Evolutionary conservation across 2,113 vertebrate species (phyloP).

Genomic region (Petroica traversi): DNA sequence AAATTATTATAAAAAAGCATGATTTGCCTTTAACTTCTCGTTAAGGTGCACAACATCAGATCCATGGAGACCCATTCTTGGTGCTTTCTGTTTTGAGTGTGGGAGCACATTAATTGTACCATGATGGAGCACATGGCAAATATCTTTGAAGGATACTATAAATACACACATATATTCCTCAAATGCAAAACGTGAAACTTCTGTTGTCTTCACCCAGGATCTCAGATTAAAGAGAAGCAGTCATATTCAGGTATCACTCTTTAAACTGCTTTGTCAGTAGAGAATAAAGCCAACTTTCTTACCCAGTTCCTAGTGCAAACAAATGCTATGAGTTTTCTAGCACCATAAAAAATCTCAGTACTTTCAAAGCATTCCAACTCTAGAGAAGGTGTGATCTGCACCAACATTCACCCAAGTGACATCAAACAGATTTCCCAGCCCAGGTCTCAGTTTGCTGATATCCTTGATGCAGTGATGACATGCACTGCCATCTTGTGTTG

Average conservation of each 20-base stretch:
- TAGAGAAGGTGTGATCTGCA: neutral
- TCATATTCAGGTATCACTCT: neutral
- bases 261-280: neutral
- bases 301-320: neutral
- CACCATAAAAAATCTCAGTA: neutral
- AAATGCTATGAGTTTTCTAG: neutral
- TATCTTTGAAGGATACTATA: neutral
- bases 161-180: neutral
- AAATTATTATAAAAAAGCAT: neutral
- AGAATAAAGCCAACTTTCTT: neutral
- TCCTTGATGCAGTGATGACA: neutral
- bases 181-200: neutral
- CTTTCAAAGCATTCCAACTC: neutral
- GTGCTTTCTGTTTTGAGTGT: neutral
- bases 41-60: neutral
- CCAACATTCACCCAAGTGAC: neutral
- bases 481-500: slow-evolving; percentile 49
- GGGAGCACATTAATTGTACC: neutral
- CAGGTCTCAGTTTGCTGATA: neutral
- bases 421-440: neutral
- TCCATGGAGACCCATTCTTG: neutral
- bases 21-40: neutral
- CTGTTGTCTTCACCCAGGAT: neutral
- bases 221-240: neutral
- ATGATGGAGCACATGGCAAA: neutral